phyloP scores from a whole-genome alignment of 2,888 invertebrate species.

The Polydrusus cervinus region DNA sequence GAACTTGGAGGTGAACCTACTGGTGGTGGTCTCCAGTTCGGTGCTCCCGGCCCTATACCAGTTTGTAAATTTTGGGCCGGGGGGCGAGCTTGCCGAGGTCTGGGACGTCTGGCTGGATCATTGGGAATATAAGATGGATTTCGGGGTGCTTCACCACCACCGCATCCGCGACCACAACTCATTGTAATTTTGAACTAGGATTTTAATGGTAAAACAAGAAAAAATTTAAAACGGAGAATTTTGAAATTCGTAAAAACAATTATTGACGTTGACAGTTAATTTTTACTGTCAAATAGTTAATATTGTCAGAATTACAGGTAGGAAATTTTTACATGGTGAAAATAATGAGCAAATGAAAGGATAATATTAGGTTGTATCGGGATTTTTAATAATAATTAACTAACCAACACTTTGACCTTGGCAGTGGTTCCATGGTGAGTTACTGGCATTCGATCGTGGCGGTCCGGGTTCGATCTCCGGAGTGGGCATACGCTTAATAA shows the following conservation, averaged over 20 bases:
- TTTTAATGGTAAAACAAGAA: neutral
- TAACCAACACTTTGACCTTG: too few species aligned
- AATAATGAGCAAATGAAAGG: too few species aligned
- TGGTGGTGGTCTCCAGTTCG: neutral
- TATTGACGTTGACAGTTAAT: neutral
- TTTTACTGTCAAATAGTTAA: neutral
- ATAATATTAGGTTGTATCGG: too few species aligned
- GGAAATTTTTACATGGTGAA: too few species aligned
- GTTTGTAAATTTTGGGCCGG: neutral
- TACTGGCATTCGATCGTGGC: too few species aligned
- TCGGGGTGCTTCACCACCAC: neutral
- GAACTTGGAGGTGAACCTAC: neutral
- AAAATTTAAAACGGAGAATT: neutral
- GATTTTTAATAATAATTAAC: too few species aligned
- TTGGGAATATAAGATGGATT: neutral
- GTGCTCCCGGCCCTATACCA: neutral
- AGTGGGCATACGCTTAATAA: too few species aligned
- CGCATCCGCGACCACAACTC: conserved; percentile 24
- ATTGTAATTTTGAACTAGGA: neutral
- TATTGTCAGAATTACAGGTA: neutral
- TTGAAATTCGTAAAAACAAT: neutral
- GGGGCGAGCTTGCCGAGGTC: neutral
- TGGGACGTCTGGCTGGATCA: neutral
- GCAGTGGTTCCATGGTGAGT: too few species aligned
- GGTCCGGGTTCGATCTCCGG: too few species aligned